These are phyloP conservation scores for Ormyrus rosae DNA, from an alignment of 2,888 invertebrate species.

Conservation along the genomic window DNA sequence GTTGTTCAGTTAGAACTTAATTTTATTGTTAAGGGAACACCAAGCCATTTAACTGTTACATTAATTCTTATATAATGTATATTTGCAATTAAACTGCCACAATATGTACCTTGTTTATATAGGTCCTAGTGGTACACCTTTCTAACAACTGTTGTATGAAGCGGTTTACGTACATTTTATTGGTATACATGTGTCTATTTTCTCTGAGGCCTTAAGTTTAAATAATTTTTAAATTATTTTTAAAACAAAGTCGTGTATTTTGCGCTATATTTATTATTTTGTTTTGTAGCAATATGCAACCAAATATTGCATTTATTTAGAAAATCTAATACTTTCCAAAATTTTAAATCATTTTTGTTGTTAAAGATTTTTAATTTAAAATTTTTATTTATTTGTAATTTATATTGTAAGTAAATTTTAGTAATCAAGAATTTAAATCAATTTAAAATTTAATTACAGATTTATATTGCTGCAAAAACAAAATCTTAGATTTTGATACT, in stretches of 20 bases:
- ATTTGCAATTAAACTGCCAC: constrained; percentile 33
- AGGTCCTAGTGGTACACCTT: constrained; percentile 32
- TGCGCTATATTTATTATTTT: constrained; percentile 48
- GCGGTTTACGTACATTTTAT: constrained; percentile 38
- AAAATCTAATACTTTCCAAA: background rate
- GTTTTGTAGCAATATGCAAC: constrained; percentile 44
- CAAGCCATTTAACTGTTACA: constrained; percentile 51
- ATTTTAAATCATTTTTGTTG: too few species aligned
- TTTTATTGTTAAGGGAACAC: background rate
- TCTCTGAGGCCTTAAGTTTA: background rate
- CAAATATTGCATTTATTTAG: background rate
- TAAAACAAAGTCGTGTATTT: constrained; percentile 36
- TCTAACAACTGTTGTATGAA: constrained; percentile 44
- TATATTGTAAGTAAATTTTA: background rate
- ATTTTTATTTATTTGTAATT: background rate
- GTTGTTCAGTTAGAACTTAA: background rate
- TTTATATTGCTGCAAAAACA: constrained; percentile 41
- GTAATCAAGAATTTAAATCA: background rate
- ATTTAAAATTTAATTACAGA: constrained; percentile 2
- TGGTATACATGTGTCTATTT: constrained; percentile 22
- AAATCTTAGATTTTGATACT: constrained; percentile 43
- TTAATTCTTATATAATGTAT: constrained; percentile 41
- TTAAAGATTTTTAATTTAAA: too few species aligned
- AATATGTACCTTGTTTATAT: constrained; percentile 40
- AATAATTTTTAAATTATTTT: constrained; percentile 17